Evolutionary conservation across 2,888 invertebrate species (phyloP).

Genomic region (Scaptomyza polygonia): DNA sequence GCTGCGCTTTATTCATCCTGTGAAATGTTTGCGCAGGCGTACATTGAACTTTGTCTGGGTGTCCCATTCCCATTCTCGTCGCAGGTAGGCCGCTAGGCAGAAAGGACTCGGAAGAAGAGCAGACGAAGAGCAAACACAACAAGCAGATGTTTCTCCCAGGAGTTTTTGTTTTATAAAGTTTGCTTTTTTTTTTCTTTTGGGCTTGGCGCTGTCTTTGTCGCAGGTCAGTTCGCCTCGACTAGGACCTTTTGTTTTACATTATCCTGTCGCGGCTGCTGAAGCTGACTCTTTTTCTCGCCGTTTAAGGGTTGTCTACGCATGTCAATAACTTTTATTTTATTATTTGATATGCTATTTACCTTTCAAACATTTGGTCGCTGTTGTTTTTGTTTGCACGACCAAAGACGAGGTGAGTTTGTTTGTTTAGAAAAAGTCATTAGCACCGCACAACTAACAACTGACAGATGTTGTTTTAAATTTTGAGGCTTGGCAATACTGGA

Average conservation of each 20-base stretch:
- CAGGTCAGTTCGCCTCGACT: constrained; percentile 63
- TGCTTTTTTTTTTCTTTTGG: not conserved
- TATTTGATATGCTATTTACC: constrained; percentile 32
- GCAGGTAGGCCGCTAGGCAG: constrained; percentile 49
- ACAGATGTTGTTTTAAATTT: constrained; percentile 43
- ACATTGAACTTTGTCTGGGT: constrained; percentile 66
- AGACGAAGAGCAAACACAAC: constrained; percentile 1
- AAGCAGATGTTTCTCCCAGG: constrained; percentile 64
- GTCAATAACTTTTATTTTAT: constrained; percentile 52
- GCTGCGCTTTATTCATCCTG: constrained; percentile 52
- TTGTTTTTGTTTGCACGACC: constrained; percentile 42
- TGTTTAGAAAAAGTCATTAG: constrained; percentile 73
- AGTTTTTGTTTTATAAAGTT: not conserved
- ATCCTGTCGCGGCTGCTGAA: constrained; percentile 42
- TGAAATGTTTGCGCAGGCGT: constrained; percentile 74
- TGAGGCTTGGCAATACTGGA: constrained; percentile 11
- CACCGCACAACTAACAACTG: constrained; percentile 15
- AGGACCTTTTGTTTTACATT: constrained; percentile 39
- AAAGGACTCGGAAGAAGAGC: constrained; percentile 27
- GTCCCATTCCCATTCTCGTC: constrained; percentile 20
- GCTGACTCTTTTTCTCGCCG: constrained; percentile 17
- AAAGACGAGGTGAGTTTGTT: constrained; percentile 49
- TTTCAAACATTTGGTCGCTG: constrained; percentile 66
- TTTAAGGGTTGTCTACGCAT: constrained; percentile 55
- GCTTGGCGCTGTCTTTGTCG: constrained; percentile 66